These are phyloP conservation scores for Bos javanicus DNA, from an alignment of 2,113 vertebrate species.

Conservation along the genomic window DNA sequence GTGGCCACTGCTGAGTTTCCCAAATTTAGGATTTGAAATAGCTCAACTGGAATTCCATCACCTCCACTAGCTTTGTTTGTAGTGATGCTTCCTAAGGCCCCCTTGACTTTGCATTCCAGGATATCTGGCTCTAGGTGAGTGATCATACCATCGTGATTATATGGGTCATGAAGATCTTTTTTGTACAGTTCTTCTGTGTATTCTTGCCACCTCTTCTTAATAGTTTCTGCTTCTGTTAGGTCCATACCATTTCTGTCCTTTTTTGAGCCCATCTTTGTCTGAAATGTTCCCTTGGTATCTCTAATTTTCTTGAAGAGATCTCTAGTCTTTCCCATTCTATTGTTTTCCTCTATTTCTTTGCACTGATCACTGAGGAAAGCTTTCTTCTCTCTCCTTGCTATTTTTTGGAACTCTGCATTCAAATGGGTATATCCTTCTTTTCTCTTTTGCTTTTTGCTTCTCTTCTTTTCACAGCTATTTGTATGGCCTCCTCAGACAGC, in stretches of 20 bases:
- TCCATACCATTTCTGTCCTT: not conserved
- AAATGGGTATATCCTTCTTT: not conserved
- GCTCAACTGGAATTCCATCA: not conserved
- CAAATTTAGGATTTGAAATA: not conserved
- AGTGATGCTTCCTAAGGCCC: not conserved
- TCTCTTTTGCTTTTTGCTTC: accelerated
- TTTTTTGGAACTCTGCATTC: not conserved
- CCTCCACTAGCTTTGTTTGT: not conserved
- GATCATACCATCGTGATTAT: not conserved
- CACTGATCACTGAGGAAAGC: not conserved
- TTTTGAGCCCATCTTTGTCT: not conserved
- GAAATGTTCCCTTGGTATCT: not conserved
- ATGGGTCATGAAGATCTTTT: not conserved
- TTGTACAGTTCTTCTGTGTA: not conserved
- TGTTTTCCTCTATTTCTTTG: not conserved
- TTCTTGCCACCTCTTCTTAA: not conserved
- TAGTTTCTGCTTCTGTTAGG: not conserved
- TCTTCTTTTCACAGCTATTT: not conserved
- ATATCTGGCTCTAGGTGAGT: not conserved
- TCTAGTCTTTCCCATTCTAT: not conserved
- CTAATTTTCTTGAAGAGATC: not conserved
- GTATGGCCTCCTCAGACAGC: not conserved
- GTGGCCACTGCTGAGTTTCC: too few relatives aligned
- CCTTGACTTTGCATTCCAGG: not conserved
- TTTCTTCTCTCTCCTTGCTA: not conserved